These are phyloP conservation scores for Taphrorychus bicolor DNA, from an alignment of 2,888 invertebrate species.

Conservation along the genomic window DNA sequence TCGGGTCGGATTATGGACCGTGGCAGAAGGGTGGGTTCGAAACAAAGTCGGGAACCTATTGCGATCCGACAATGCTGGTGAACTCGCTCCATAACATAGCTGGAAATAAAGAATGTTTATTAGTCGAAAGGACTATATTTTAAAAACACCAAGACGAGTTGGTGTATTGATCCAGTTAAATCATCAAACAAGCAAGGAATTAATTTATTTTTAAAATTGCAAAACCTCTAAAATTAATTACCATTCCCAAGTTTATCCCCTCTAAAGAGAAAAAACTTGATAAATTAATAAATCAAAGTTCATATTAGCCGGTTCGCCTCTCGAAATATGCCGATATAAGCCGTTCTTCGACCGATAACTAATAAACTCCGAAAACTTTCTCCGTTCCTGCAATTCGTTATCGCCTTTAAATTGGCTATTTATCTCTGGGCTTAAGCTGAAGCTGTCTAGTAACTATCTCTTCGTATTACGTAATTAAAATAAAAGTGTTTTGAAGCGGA, in stretches of 20 bases:
- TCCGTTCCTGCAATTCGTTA: background rate
- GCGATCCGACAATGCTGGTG: slow-evolving; percentile 96
- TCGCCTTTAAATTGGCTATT: background rate
- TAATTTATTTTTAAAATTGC: no score
- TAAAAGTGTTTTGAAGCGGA: background rate
- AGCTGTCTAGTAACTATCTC: background rate
- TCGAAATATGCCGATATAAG: background rate
- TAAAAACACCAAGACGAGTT: no score
- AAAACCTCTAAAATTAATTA: no score
- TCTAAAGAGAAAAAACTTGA: background rate
- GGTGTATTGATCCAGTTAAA: no score
- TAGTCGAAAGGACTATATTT: background rate
- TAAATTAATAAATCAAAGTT: background rate
- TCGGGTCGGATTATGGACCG: slow-evolving; percentile 97
- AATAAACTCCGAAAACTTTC: background rate
- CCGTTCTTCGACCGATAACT: background rate
- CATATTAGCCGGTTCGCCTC: background rate
- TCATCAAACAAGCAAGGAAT: no score
- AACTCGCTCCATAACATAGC: slow-evolving; percentile 98
- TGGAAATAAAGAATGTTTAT: slow-evolving; percentile 58
- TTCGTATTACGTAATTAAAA: slow-evolving; percentile 1
- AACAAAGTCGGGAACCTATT: slow-evolving; percentile 97
- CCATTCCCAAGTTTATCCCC: background rate
- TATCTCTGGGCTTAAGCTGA: background rate
- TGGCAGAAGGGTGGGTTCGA: slow-evolving; percentile 98